These are phyloP conservation scores for Erebia ligea DNA, from an alignment of 2,888 invertebrate genomes.

Conservation along the genomic window DNA sequence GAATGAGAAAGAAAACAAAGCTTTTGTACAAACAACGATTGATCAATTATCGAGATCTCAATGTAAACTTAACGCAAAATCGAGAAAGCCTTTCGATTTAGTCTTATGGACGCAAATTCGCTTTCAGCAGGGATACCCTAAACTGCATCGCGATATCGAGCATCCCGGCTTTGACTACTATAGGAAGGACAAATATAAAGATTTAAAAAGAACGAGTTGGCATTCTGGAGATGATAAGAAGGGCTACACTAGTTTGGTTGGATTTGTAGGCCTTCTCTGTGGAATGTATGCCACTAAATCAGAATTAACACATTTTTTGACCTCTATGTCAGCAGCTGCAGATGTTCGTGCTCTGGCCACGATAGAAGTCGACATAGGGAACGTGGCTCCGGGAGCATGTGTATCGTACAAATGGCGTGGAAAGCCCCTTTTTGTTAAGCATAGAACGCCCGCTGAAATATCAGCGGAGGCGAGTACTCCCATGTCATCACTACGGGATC, in stretches of 20 bases:
- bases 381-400: conserved; percentile 86
- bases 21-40: neutral
- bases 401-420: conserved; percentile 90
- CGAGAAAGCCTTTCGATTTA: conserved; percentile 9
- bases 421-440: conserved; percentile 91
- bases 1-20: conserved; percentile 5
- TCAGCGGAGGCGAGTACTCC: conserved; percentile 83
- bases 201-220: conserved; percentile 63
- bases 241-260: conserved; percentile 78
- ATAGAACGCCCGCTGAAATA: conserved; percentile 87
- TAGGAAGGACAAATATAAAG: conserved; percentile 63
- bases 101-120: conserved; percentile 65
- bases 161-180: conserved; percentile 67
- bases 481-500: conserved; percentile 86
- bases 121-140: conserved; percentile 57
- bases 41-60: conserved; percentile 10
- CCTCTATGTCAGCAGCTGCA: conserved; percentile 85
- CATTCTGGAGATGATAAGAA: conserved; percentile 61
- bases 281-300: conserved; percentile 85
- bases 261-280: conserved; percentile 80
- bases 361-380: conserved; percentile 88
- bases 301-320: conserved; percentile 80
- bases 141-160: conserved; percentile 66
- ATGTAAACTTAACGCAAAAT: conserved; percentile 1
- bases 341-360: conserved; percentile 90